These are phyloP conservation scores for Leucoraja ocellata DNA, from an alignment of 2,797 vertebrate species.

Conservation along the genomic window DNA sequence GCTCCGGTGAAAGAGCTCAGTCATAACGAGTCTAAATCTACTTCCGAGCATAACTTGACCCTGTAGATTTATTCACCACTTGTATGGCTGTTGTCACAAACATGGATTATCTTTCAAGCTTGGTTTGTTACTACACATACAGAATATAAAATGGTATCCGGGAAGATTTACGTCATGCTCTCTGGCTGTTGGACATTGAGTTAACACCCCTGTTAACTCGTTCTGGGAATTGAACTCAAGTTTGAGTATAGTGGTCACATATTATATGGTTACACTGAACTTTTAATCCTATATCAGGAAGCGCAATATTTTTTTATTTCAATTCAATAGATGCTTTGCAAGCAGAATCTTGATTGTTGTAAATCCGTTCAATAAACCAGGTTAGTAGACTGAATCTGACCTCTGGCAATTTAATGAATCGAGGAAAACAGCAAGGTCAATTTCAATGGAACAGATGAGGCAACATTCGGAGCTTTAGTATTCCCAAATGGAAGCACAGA, in stretches of 20 bases:
- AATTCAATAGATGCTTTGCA: not conserved
- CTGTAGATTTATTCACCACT: not conserved
- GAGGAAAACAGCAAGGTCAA: not conserved
- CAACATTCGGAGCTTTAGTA: not conserved
- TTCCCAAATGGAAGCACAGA: not conserved
- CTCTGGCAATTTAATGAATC: not conserved
- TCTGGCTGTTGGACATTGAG: not conserved
- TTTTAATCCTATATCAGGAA: not conserved
- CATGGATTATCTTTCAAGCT: not conserved
- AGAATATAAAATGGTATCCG: too few species aligned
- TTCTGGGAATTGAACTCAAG: not conserved
- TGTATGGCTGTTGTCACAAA: not conserved
- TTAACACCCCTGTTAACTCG: not conserved
- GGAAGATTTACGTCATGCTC: too few species aligned
- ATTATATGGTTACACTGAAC: not conserved
- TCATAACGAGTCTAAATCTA: not conserved
- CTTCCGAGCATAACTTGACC: not conserved
- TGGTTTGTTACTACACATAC: too few species aligned
- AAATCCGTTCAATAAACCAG: not conserved
- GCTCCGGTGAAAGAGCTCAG: not conserved
- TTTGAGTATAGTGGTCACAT: not conserved
- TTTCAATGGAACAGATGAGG: not conserved
- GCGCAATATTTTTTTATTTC: not conserved
- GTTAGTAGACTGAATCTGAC: not conserved
- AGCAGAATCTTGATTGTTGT: not conserved